Base-by-base conservation (phyloP, 1,140 invertebrate species). In the Samia ricini region DNA sequence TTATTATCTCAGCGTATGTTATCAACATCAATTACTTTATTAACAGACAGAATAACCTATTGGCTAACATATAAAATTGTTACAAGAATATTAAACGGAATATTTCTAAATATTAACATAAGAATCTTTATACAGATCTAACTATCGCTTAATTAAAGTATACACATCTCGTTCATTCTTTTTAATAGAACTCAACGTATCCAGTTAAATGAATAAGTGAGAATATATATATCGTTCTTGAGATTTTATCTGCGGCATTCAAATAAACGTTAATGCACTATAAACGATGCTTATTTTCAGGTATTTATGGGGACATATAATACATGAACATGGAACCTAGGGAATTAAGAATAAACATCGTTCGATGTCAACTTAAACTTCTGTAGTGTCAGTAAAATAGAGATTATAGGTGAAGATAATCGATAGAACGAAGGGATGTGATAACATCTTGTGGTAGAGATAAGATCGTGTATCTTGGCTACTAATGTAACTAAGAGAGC, bases 391-490 rank as follows among this genome's bases (percentile, higher is more conserved):
- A 36, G 19, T 57, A 57, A 20, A 26, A 23, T 36, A 42, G 24
- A 19, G 56, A 42, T 33, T 57, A 42, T 10, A 72, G 68, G 66
- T 66, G n/a, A 21, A 60, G 57, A 49, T 60, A 55, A 71, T 66
- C 60, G 56, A 59, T 26, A 50, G 66, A 64, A 66, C 62, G 71
- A 60, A 62, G 63, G 57, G 66, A 61, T 61, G 56, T 26, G 77
- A 79, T 79, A 72, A 49, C 48, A 77, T 77, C 77, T 68, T 58
- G 59, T 58, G 49, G 59, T 49, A 57, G 24, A 51, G 74, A 75
- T 77, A 77, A n/a, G 54, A 75, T 79, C 73, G 49, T 62, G 50
- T 61, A 63, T 59, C 64, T 71, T 70, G 65, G 50, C 60, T 60
- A 61, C 61, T 64, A 64, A 64, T 64, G 66, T 69, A 61, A 61